These are phyloP conservation scores for Tortrix viridana DNA, from an alignment of 2,888 invertebrate genomes.

Conservation along the genomic window DNA sequence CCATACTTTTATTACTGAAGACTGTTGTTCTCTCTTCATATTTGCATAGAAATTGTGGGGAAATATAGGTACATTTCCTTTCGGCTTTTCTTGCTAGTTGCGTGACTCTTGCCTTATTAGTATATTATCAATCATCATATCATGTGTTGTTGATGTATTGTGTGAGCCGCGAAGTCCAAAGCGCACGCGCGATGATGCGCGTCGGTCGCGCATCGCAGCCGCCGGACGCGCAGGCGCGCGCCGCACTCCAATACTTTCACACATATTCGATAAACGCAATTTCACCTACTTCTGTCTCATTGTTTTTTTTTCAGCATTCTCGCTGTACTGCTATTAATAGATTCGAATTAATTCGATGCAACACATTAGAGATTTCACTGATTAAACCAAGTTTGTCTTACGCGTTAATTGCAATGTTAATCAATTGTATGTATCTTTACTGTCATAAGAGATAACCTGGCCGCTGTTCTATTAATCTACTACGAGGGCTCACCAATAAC, in stretches of 20 bases:
- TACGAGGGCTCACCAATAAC: not conserved
- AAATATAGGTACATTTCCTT: conserved; percentile 19
- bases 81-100: conserved; percentile 14
- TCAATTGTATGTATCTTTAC: not conserved
- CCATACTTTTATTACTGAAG: not conserved
- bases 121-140: not conserved
- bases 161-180: conserved; percentile 39
- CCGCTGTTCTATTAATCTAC: not conserved
- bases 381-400: conserved; percentile 15
- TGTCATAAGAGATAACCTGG: not conserved
- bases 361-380: conserved; percentile 23
- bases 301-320: conserved; percentile 40
- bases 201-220: conserved; percentile 63
- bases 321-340: conserved; percentile 22
- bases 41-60: conserved; percentile 7
- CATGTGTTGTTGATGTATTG: conserved; percentile 21
- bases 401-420: conserved; percentile 19
- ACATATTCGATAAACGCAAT: conserved; percentile 62
- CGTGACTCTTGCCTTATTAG: conserved; percentile 19
- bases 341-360: conserved; percentile 19
- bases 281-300: conserved; percentile 65
- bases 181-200: conserved; percentile 58
- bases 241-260: conserved; percentile 68
- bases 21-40: not conserved
- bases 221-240: conserved; percentile 54